Conservation (phyloP, 2,888 invertebrate genomes). For the Hofmannophila pseudospretella region DNA sequence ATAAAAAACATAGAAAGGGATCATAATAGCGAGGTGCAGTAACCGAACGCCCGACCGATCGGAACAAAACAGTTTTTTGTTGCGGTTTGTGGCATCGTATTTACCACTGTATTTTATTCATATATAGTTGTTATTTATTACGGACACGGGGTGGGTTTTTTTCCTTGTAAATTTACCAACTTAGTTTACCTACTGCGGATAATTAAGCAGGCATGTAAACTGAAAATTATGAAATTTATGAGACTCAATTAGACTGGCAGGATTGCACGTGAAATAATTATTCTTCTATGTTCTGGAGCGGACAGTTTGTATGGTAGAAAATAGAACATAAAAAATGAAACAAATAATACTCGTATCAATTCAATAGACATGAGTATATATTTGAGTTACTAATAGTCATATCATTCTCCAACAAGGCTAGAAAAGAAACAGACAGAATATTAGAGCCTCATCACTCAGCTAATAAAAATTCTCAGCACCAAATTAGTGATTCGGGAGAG, state of each 20-base stretch:
- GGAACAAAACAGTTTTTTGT: slow-evolving; percentile 24
- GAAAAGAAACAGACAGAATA: neutral
- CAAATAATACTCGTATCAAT: too few species aligned
- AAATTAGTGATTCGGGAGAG: slow-evolving; percentile 31
- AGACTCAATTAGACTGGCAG: too few species aligned
- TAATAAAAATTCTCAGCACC: slow-evolving; percentile 4
- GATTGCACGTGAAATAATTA: too few species aligned
- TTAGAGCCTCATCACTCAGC: neutral
- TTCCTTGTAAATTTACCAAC: too few species aligned
- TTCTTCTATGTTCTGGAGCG: too few species aligned
- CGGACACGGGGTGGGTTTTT: neutral
- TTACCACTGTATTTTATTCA: too few species aligned
- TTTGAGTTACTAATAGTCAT: neutral
- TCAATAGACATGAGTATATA: neutral
- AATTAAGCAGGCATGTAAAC: too few species aligned
- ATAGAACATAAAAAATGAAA: neutral
- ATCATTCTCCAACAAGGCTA: neutral
- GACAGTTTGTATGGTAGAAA: too few species aligned
- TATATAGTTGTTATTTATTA: neutral
- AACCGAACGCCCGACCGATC: slow-evolving; percentile 15
- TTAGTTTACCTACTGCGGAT: too few species aligned
- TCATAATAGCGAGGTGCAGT: slow-evolving; percentile 4
- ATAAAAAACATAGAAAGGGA: slow-evolving; percentile 8
- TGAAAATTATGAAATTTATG: too few species aligned
- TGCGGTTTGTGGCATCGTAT: too few species aligned